Base-by-base conservation (phyloP, 1,140 invertebrate genomes). In the Drosophila setifemur region DNA sequence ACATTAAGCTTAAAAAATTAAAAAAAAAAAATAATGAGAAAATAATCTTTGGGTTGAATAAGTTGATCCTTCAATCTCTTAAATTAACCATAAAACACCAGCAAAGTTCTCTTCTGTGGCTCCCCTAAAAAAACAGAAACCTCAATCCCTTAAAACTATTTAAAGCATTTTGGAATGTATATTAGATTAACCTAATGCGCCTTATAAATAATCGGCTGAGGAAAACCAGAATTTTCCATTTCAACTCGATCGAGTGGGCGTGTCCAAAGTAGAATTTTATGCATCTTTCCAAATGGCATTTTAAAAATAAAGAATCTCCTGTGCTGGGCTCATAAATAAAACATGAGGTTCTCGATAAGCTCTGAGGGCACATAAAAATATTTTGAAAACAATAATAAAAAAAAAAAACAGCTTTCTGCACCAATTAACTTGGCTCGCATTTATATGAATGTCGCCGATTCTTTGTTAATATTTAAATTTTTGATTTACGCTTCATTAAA, bases 401-500 rank as follows among this genome's bases (percentile, higher is more conserved):
- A 33, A 55, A 64, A 29, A 48, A 29, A 50, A 43, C 40, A 40
- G 54, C 54, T 85, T 83, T 78, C 69, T 78, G 73, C 69, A 61
- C 54, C 69, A 83, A 83, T 83, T 83, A 83, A 71, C 70, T 52
- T 26, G 42, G 12, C 55, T 49, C 11, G 49, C 40, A 50, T 44
- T 19, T 49, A 33, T 42, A 18, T n/a, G n/a, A n/a, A n/a, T 33
- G 45, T 29, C 42, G 11, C 31, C 12, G 19, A 7, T 18, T 33
- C 8, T 21, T 43, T 40, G 40, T 6, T 23, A 23, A 25, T n/a
- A 68, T 68, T 72, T 29, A 60, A 57, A 75, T 81, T 81, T 63
- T 81, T 63, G 55, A 47, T 72, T 82, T 63, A 48, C 73, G 77
- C 67, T 82, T 82, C 78, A 83, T 82, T 82, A 54, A 69, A 73